These are phyloP conservation scores for Myotis brandtii DNA, from an alignment of 2,113 vertebrate species.

Conservation along the genomic window DNA sequence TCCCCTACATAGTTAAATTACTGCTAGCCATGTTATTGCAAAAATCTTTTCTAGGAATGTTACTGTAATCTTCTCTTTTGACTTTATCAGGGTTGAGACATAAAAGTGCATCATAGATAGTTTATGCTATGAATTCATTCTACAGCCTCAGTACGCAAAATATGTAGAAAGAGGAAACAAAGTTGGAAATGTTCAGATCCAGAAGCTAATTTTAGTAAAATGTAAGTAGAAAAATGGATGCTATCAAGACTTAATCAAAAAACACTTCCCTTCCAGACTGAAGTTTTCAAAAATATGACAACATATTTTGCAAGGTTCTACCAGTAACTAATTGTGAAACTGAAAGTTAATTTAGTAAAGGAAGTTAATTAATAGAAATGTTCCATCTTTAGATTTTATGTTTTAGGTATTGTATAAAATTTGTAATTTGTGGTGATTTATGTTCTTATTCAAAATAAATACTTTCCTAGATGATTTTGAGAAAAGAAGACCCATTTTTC, in stretches of 20 bases:
- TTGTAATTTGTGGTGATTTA: not conserved
- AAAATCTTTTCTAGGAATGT: not conserved
- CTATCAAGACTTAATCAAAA: not conserved
- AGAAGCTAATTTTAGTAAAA: conserved; percentile 34
- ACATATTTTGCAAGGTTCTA: not conserved
- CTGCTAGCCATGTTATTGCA: not conserved
- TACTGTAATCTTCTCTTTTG: not conserved
- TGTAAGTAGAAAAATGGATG: not conserved
- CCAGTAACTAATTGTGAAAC: conserved; percentile 2
- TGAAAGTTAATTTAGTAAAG: conserved; percentile 7
- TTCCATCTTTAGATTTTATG: not conserved
- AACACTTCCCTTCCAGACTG: not conserved
- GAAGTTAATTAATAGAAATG: not conserved
- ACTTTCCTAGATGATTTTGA: not conserved
- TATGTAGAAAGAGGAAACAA: not conserved
- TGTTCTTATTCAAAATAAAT: not conserved
- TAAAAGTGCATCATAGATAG: not conserved
- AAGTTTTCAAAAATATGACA: not conserved
- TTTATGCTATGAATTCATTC: not conserved
- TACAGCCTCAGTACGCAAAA: not conserved
- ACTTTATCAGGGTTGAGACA: not conserved
- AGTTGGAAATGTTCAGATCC: not conserved
- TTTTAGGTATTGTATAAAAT: not conserved
- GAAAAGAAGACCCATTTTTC: not conserved
- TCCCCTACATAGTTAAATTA: not conserved